Conservation (phyloP, 2,113 vertebrate genomes). For the Notarius lentiginosus region DNA sequence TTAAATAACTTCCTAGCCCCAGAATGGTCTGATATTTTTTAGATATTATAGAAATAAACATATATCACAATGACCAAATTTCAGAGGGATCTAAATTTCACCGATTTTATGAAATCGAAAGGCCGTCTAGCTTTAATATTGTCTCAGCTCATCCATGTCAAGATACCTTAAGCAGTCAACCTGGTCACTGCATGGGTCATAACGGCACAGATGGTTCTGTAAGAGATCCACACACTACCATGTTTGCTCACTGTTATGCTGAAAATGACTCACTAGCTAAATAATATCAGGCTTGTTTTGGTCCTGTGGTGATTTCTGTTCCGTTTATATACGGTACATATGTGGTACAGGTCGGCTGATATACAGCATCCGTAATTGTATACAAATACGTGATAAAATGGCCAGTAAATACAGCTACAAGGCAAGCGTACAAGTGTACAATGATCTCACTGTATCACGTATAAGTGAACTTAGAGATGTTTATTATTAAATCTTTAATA, state of each 20-base stretch:
- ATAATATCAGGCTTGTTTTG: background rate
- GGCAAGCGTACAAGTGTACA: background rate
- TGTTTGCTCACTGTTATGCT: background rate
- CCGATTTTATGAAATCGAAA: too few relatives aligned
- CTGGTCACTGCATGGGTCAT: constrained; percentile 32
- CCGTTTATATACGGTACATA: background rate
- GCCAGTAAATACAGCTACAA: background rate
- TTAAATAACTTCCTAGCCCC: too few relatives aligned
- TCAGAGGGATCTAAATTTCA: too few relatives aligned
- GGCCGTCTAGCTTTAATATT: background rate
- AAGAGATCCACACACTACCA: background rate
- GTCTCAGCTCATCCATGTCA: background rate
- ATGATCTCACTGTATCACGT: background rate
- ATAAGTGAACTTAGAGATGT: background rate
- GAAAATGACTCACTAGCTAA: background rate
- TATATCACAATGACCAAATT: too few relatives aligned
- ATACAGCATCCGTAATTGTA: background rate
- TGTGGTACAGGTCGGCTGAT: background rate
- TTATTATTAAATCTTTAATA: background rate
- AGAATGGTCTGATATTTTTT: too few relatives aligned
- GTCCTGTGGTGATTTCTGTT: background rate
- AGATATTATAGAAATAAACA: too few relatives aligned
- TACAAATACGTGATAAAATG: background rate
- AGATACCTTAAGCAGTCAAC: background rate
- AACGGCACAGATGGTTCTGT: constrained; percentile 15